Base-by-base conservation (phyloP, 2,888 invertebrate genomes). In the Idaea biselata region DNA sequence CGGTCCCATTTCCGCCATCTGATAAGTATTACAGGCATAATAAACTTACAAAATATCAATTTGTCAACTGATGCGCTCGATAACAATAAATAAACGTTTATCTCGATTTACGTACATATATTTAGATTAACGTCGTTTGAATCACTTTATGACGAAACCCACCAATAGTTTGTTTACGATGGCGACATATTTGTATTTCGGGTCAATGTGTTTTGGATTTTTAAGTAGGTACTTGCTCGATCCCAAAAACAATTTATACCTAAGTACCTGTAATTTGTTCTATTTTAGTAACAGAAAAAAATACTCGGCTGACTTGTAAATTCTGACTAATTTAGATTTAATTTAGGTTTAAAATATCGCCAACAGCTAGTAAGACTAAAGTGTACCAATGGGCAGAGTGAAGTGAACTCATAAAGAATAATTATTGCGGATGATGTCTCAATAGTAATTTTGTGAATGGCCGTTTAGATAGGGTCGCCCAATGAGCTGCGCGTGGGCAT, bases 1-100 rank as follows among this genome's bases (percentile, higher is more conserved):
- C 82, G 79, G 82, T 84, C 81, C 85, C 86, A 88, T 86, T 90
- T 90, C 90, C 90, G 90, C 79, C 80, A 81, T 78, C 74, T 79
- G 80, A 75, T 79, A 72, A 44, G 11, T 44, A 44, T 44, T 14
- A 11, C 44, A 14, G 44, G 44, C 3, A 78, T 80, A 82, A 82
- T 73, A 78, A 74, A 76, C 70, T 73, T 72, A 73, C 77, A 79
- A 73, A 76, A 77, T 74, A 73, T 75, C 68, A 70, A 71, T 65
- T 60, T 70, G 62, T 59, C 67, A 66, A 54, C 63, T 64, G 60
- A 65, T 68, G 65, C 67, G 62, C 64, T 63, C 62, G 58, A 63
- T 65, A 63, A 60, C 63, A 44, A 44, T 44, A 44, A 44, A 44
- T 14, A 44, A 5, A 44, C 44, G 8, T 44, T 44, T 44, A 44